Base-by-base conservation (phyloP, 2,797 vertebrate species). In the Oreochromis grahami region DNA sequence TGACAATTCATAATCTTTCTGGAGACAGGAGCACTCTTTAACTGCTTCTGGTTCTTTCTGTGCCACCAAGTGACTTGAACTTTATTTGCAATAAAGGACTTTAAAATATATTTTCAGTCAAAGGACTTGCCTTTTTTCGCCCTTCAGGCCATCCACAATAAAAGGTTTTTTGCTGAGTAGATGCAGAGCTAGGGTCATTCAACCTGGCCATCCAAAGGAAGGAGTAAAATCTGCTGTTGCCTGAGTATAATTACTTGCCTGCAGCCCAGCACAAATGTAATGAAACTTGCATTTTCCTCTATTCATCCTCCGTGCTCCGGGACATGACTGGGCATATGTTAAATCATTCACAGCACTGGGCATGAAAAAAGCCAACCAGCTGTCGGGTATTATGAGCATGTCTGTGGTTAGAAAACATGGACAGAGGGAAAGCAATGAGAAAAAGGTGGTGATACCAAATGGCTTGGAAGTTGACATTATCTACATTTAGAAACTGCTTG, bases 181-280 rank as follows among this genome's bases (percentile, higher is more conserved):
- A 60, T 68, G 74, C 68, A 76, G 60, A 81, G 70, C 88, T 84
- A 13, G 2, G 50, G 86, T 77, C 84, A 87, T 84, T 87, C 82
- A 91, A 74, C 77, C 56, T 12, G 41, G 21, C 41, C 5, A 50
- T 85, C 77, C 45, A 83, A 77, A 72, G 77, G 55, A 81, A 78
- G 56, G 80, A 68, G 82, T 87, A 34, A 91, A 90, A 80, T 88
- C 60, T 55, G 78, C 78, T 68, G 84, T 83, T 83, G 65, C 77
- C 8, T 7, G 72, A 85, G 58, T 90, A 86, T 93, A 91, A 94
- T 93, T 91, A 89, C 92, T 92, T 77, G 89, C 93, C 91, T 84
- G 60, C 84, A 92, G 88, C 87, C 32, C 82, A 83, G 79, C 89
- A 86, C 78, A 88, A 85, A 88, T 89, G 82, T 89, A 92, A 91